A percentile compares a stretch with the other conserved stretches of the same genome.
Conservation (phyloP, 2,888 invertebrate species). For the Ormia ochracea region DNA sequence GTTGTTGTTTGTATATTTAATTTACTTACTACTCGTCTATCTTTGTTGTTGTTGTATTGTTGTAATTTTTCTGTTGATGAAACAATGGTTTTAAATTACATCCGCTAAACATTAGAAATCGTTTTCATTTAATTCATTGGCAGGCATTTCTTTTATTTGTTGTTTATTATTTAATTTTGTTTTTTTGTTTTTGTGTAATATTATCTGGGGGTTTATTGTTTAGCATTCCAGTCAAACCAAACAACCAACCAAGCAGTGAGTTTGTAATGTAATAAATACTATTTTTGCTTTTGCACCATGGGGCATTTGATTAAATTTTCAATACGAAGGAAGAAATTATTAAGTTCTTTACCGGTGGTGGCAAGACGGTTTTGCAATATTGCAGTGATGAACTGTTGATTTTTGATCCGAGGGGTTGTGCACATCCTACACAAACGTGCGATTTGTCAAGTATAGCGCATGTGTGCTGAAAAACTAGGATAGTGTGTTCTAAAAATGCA, state of each 20-base stretch:
- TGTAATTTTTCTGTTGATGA: slow-evolving; percentile 20
- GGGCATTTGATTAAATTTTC: background rate
- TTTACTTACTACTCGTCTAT: slow-evolving; percentile 39
- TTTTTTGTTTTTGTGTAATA: slow-evolving; percentile 28
- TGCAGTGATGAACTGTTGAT: too few relatives aligned
- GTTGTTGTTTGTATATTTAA: slow-evolving; percentile 54
- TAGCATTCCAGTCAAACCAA: slow-evolving; percentile 18
- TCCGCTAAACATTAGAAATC: slow-evolving; percentile 38
- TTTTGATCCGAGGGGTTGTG: too few relatives aligned
- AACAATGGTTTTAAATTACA: slow-evolving; percentile 59
- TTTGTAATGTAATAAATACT: slow-evolving; percentile 5
- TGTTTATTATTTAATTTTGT: slow-evolving; percentile 3
- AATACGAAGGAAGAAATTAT: background rate
- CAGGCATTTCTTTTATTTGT: slow-evolving; percentile 16
- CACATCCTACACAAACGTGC: too few relatives aligned
- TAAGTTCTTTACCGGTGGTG: too few relatives aligned
- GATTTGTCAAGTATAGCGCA: too few relatives aligned
- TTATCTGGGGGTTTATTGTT: slow-evolving; percentile 41
- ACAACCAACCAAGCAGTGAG: background rate
- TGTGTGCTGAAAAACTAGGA: too few relatives aligned
- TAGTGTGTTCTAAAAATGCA: too few relatives aligned
- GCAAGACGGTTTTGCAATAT: too few relatives aligned
- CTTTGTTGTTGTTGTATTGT: background rate
- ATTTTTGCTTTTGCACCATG: background rate
- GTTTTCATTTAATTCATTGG: slow-evolving; percentile 19